Evolutionary conservation across 2,888 invertebrate genomes (phyloP), one percentile per base, ranked within the genome.

Genomic region (Eilema griseolum): DNA sequence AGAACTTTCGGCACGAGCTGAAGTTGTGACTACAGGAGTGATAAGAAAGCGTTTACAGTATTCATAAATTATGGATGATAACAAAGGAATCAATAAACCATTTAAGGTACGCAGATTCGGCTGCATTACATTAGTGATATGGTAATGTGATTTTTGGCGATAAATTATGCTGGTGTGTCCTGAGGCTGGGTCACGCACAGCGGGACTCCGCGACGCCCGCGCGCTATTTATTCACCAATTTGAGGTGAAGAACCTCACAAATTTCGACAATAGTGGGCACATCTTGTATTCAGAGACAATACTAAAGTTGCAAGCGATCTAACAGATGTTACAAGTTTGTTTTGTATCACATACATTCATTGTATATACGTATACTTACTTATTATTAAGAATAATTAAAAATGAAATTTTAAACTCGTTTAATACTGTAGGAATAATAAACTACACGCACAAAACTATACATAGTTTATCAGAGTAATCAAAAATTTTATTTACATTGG

Each of bases 91-190:
- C 89, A 89, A 90, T 90, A 92, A 90, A 92, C 92, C 93, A 91
- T 94, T 94, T 94, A 94, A 86, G 90, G 93, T 89, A 90, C 88
- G 85, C 90, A 89, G 91, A 91, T 93, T 90, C 91, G 89, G 87
- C 89, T 90, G 91, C 91, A 90, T 94, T 92, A 92, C 92, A 92
- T 93, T 93, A 92, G 92, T 93, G 92, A 93, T 95, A 95, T 95
- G 94, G 93, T 95, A 95, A 95, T 95, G 94, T 93, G 93, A 93
- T 93, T 94, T 94, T 94, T 92, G 86, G 89, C 91, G 90, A 93
- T 93, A 93, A 93, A 95, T 95, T 94, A 93, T 91, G 90, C 88
- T 86, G 88, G 87, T 82, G 86, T 87, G 86, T 83, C 87, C 86
- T 79, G 87, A 85, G 86, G 75, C 78, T 83, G 85, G 89, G 88